Base-by-base conservation (phyloP, 2,113 vertebrate species). In the Callionymus lyra region DNA sequence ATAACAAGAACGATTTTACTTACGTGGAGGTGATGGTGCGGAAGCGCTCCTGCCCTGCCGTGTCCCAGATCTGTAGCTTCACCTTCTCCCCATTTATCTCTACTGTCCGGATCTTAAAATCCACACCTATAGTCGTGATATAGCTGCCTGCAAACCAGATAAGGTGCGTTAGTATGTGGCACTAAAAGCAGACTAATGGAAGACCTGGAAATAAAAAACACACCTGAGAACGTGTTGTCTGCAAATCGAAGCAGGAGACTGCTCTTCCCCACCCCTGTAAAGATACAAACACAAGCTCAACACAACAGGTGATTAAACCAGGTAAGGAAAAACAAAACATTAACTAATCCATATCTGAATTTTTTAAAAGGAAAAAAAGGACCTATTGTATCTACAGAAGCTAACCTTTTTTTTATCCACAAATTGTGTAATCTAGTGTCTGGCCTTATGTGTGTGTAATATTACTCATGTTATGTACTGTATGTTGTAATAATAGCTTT, bases 11-110 rank as follows among this genome's bases (percentile, higher is more conserved):
- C 21, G 4, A 27, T 27, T 8, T 4, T 27, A 89, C 93, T 90
- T 77, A 99, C 95, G 95, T 99, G 60, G 95, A 99, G 1, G 95
- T 99, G 76, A 99, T 99, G 31, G 94, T 99, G 31, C 95, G 88
- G 83, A 99, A 99, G 50, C 95, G 90, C 56, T 99, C 95, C 21
- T 98, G 95, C 16, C 95, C 95, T 0, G 94, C 95, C 0, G 93
- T 99, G 63, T 99, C 94, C 95, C 94, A 99, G 74, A 99, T 99
- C 83, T 99, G 95, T 40, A 99, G 85, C 68, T 99, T 99, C 80
- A 99, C 94, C 63, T 97, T 98, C 86, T 99, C 95, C 6, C 94
- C 95, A 47, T 95, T 96, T 65, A 97, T 92, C 81, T 98, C 94
- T 72, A 99, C 94, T 0, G 95, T 99, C 53, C 94, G 88, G 67